A percentile compares a stretch with the other conserved stretches of the same genome.
phyloP scores from a whole-genome alignment of 2,888 invertebrate genomes.

The Scelioninae gen. 1 region DNA sequence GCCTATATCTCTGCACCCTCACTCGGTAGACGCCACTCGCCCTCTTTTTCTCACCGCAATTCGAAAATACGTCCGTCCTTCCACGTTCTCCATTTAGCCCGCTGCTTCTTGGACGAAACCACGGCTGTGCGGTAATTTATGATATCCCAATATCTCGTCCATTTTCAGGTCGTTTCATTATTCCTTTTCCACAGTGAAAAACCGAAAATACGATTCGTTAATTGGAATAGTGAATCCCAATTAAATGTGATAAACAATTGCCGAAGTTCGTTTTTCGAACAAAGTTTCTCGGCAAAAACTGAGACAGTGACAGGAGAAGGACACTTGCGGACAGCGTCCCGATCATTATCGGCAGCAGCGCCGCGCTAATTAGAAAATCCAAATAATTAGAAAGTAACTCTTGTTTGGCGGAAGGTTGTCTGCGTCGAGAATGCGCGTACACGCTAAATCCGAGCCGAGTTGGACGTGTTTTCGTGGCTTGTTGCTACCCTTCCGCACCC shows the following conservation, averaged over 20 bases:
- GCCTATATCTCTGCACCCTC: slow-evolving; percentile 58
- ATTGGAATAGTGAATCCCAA: no score
- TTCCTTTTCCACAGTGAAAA: slow-evolving; percentile 12
- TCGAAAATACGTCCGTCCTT: slow-evolving; percentile 50
- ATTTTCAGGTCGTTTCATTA: slow-evolving; percentile 44
- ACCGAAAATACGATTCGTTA: slow-evolving; percentile 33
- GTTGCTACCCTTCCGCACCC: slow-evolving; percentile 69
- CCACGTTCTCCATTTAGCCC: slow-evolving; percentile 29
- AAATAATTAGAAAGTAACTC: slow-evolving; percentile 84
- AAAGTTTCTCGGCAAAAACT: slow-evolving; percentile 62
- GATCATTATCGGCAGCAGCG: slow-evolving; percentile 79
- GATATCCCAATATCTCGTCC: slow-evolving; percentile 58
- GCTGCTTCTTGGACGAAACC: slow-evolving; percentile 61
- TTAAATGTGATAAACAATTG: no score
- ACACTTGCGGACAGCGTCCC: slow-evolving; percentile 49
- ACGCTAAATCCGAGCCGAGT: slow-evolving; percentile 64
- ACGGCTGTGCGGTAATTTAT: slow-evolving; percentile 55
- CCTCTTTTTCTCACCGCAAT: slow-evolving; percentile 59
- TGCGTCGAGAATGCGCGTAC: slow-evolving; percentile 65
- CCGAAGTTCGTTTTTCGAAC: no score
- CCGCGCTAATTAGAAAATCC: slow-evolving; percentile 82
- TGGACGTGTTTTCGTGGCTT: slow-evolving; percentile 69
- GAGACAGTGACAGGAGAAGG: slow-evolving; percentile 66
- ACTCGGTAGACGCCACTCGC: slow-evolving; percentile 55
- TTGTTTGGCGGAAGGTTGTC: slow-evolving; percentile 74